A percentile compares a stretch with the other conserved stretches of the same genome.
These are phyloP conservation scores for Holothuria scabra DNA, from an alignment of 53 echinoderm and acorn worm species.

Conservation along the genomic window DNA sequence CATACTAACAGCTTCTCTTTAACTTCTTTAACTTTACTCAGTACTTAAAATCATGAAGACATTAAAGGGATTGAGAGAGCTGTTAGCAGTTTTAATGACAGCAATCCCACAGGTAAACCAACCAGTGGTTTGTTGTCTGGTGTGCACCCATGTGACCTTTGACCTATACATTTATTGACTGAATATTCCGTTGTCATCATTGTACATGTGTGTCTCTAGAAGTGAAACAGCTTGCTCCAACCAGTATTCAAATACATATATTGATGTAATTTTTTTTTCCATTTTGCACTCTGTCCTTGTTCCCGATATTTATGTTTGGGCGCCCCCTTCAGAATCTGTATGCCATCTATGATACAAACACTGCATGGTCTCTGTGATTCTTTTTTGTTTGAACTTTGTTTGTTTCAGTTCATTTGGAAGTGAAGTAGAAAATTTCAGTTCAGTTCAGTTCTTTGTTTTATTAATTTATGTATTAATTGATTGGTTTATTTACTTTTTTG, in stretches of 20 bases:
- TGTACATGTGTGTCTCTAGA: conserved; percentile 11
- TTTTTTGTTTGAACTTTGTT: too few species aligned
- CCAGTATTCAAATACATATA: conserved; percentile 6
- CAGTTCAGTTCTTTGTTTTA: too few species aligned
- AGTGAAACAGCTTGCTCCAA: neutral
- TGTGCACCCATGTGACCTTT: conserved; percentile 10
- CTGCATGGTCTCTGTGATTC: too few species aligned
- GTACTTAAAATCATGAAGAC: conserved; percentile 99
- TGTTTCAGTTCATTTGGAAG: too few species aligned
- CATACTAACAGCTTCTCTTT: neutral
- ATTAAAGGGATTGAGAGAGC: conserved; percentile 96
- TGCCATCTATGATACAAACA: too few species aligned
- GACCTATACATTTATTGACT: conserved; percentile 14
- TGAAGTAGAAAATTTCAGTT: too few species aligned
- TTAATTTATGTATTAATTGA: too few species aligned
- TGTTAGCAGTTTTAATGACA: conserved; percentile 95
- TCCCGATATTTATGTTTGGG: too few species aligned
- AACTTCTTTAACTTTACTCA: conserved; percentile 48
- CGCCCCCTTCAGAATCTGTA: too few species aligned
- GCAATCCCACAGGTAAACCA: conserved; percentile 97
- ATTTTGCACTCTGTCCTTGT: too few species aligned
- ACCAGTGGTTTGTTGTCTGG: neutral
- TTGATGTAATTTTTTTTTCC: neutral
- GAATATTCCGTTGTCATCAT: conserved; percentile 40
- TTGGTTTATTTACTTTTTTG: too few species aligned